These are phyloP conservation scores for Albula glossodonta DNA, from an alignment of 2,113 vertebrate species.

Conservation along the genomic window DNA sequence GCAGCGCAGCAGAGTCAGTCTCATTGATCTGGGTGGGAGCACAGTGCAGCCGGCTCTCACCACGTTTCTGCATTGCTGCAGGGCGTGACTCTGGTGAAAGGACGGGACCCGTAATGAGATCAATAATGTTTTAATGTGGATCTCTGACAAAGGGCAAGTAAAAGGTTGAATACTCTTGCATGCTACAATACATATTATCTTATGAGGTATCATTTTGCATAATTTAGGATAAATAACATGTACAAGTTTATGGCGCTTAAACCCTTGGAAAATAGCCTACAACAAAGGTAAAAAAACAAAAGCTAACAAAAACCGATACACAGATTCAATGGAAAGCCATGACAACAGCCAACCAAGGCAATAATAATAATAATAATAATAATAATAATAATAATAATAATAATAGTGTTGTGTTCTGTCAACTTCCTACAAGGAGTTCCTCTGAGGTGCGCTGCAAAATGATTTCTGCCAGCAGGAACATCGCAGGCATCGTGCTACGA, in stretches of 20 bases:
- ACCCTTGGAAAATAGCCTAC: neutral
- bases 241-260: no score
- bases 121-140: neutral
- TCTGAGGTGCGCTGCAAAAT: neutral
- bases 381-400: no score
- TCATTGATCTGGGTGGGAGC: neutral
- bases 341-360: no score
- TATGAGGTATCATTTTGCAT: no score
- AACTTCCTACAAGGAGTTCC: neutral
- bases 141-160: neutral
- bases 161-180: neutral
- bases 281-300: neutral
- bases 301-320: no score
- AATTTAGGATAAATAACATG: no score
- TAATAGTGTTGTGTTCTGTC: neutral
- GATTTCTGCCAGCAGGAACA: slow-evolving; percentile 16
- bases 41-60: neutral
- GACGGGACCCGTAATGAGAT: neutral
- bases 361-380: no score
- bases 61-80: neutral
- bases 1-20: neutral
- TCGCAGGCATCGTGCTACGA: neutral
- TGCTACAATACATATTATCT: neutral
- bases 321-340: no score
- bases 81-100: neutral